A percentile compares a stretch with the other conserved stretches of the same genome.
These are phyloP conservation scores for Caenorhabditis brenneri DNA, from an alignment of 1,140 invertebrate genomes.

Conservation along the genomic window DNA sequence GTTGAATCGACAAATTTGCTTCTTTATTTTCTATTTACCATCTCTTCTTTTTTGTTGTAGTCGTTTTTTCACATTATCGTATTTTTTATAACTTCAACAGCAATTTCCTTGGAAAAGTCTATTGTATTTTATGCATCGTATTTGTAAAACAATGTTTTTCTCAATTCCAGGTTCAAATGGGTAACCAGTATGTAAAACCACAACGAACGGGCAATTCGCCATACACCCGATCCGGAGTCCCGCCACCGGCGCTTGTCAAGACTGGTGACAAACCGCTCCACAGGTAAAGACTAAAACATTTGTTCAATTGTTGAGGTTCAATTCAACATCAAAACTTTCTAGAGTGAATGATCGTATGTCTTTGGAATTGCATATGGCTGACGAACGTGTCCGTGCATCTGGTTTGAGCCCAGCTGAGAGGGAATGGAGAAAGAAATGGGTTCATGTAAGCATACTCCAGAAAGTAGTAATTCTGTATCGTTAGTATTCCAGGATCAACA, in stretches of 20 bases:
- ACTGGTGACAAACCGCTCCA: conserved; percentile 62
- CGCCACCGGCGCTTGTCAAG: conserved; percentile 64
- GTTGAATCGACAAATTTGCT: neutral
- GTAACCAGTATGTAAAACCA: conserved; percentile 60
- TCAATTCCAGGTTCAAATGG: conserved; percentile 48
- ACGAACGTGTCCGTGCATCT: conserved; percentile 64
- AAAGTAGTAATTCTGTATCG: conserved; percentile 31
- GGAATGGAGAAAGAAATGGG: conserved; percentile 66
- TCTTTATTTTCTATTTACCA: neutral
- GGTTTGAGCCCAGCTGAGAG: conserved; percentile 65
- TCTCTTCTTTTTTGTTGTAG: neutral
- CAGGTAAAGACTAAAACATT: conserved; percentile 32
- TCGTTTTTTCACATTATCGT: too few relatives aligned
- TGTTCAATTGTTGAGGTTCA: too few relatives aligned
- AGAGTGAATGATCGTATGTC: conserved; percentile 66
- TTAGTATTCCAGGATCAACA: conserved; percentile 64
- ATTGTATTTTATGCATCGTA: too few relatives aligned
- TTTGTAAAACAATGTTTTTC: too few relatives aligned
- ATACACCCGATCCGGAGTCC: conserved; percentile 65
- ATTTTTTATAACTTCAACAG: too few relatives aligned
- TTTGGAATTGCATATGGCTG: conserved; percentile 66
- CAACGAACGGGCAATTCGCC: conserved; percentile 59
- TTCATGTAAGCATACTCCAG: conserved; percentile 50
- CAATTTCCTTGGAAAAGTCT: too few relatives aligned
- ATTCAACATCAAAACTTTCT: neutral